Base-by-base conservation (phyloP, 2,797 vertebrate species). In the Meda fulgida region DNA sequence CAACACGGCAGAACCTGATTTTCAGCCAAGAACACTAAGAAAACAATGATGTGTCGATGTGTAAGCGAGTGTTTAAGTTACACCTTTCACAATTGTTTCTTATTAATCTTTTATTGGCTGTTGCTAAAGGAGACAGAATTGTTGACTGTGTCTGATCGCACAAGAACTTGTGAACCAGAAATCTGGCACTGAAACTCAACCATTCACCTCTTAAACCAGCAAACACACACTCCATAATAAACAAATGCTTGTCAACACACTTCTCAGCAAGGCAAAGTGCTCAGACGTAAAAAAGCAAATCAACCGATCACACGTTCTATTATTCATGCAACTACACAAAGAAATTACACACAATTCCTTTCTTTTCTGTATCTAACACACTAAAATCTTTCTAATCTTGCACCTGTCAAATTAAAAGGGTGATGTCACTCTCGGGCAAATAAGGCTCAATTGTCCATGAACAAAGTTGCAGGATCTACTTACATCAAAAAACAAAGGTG, bases 1-100 rank as follows among this genome's bases (percentile, higher is more conserved):
- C 80, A 82, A 81, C 84, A 83, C 29, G 65, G 58, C 38, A 78
- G 60, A 86, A 89, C 83, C 86, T 70, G 83, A 78, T 84, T 87
- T 80, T 81, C 86, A 80, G 86, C 86, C 53, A 51, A 40, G 23
- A 73, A 60, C 73, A 26, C 29, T 26, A 78, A 21, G 26, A 69
- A 36, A 31, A 36, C 29, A 51, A 77, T 76, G 31, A 29, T 48
- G 60, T 43, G 26, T 40, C 70, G n/a, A 21, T 26, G n/a, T 26
- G 29, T 34, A 11, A 73, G 46, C 18, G 11, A 31, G 34, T 14
- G 48, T 43, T 55, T 73, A 51, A 21, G 46, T 66, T 73, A 77
- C 46, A 84, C 72, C 63, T 83, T 48, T 38, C 31, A 6, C 51
- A 36, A 55, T 53, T 1, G 36, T 78, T 66, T 76, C 55, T 83